Evolutionary conservation across 2,113 vertebrate genomes (phyloP), one percentile per base, ranked within the genome.

Genomic region (Anguilla rostrata): DNA sequence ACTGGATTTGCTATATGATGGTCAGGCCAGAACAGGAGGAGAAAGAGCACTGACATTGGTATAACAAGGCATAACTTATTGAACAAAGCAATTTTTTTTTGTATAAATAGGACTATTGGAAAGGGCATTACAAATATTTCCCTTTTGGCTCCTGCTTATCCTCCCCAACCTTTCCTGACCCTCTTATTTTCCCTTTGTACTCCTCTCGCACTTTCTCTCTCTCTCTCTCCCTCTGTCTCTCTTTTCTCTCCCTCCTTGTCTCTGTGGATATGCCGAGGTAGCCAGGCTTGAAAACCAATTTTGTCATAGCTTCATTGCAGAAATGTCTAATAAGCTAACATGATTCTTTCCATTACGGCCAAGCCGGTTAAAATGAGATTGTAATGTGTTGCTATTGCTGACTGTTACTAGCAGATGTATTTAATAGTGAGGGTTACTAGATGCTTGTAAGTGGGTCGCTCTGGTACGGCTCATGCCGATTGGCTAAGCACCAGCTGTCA

Each of bases 281-380:
- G 43, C 86, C 86, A 87, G 86, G 86, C 86, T 87, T 87, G 86
- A 87, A 87, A 87, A 87, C 43, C 82, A 87, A 83, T 83, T 87
- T 87, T 87, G 86, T 83, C 78, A 56, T 49, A 56, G 81, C 86
- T 87, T 71, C 78, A 46, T 87, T 49, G 43, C 39, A 56, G 16
- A 87, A 83, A 78, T 46, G 29, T 29, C 71, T 87, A 60, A 83
- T 87, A 87, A 87, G 86, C 66, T 83, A 83, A 87, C 86, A 87
- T 87, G 86, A 87, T 87, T 87, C 82, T 83, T 87, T 83, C 78
- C 86, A 87, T 87, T 87, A 87, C 43, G 20, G 82, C 39, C 11
- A 34, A 83, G 82, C 46, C 86, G 78, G 86, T 83, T 56, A 84
- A 87, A 87, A 83, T 78, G 78, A 56, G 75, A 83, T 83, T 60